Percentiles rank a stretch among this genome's conserved stretches.
These are phyloP conservation scores for Listronotus oregonensis DNA, from an alignment of 1,140 invertebrate genomes.

Conservation along the genomic window DNA sequence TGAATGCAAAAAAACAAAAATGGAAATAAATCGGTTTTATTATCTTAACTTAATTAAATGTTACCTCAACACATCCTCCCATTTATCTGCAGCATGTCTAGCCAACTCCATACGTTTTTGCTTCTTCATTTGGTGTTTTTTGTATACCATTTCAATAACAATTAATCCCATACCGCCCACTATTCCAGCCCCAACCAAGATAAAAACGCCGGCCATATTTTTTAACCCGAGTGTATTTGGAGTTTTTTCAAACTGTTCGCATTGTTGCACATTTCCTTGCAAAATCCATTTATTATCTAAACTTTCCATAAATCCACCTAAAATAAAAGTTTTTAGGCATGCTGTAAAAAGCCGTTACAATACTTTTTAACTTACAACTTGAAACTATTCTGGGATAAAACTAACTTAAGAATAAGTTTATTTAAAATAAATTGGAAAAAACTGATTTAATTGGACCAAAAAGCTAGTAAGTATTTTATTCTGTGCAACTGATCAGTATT, in stretches of 20 bases:
- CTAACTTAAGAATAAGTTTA: too few relatives aligned
- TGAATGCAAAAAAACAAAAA: too few relatives aligned
- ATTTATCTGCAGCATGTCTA: slow-evolving; percentile 92
- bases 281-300: slow-evolving; percentile 97
- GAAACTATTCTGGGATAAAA: too few relatives aligned
- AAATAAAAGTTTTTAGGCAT: slow-evolving; percentile 18
- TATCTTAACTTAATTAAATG: too few relatives aligned
- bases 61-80: slow-evolving; percentile 93
- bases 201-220: slow-evolving; percentile 98
- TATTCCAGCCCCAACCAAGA: slow-evolving; percentile 91
- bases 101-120: slow-evolving; percentile 93
- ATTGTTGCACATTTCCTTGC: slow-evolving; percentile 82
- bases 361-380: too few relatives aligned
- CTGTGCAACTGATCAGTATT: too few relatives aligned
- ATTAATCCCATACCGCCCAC: slow-evolving; percentile 92
- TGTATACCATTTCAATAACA: slow-evolving; percentile 97
- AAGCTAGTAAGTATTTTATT: too few relatives aligned
- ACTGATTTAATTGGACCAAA: too few relatives aligned
- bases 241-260: slow-evolving; percentile 92
- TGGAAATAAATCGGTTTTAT: too few relatives aligned
- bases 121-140: slow-evolving; percentile 93
- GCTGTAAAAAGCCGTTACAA: too few relatives aligned
- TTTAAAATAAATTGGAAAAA: too few relatives aligned
- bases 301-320: slow-evolving; percentile 96
- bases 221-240: slow-evolving; percentile 95